phyloP scores from a whole-genome alignment of 2,113 vertebrate species.

The Manacus vitellinus region DNA sequence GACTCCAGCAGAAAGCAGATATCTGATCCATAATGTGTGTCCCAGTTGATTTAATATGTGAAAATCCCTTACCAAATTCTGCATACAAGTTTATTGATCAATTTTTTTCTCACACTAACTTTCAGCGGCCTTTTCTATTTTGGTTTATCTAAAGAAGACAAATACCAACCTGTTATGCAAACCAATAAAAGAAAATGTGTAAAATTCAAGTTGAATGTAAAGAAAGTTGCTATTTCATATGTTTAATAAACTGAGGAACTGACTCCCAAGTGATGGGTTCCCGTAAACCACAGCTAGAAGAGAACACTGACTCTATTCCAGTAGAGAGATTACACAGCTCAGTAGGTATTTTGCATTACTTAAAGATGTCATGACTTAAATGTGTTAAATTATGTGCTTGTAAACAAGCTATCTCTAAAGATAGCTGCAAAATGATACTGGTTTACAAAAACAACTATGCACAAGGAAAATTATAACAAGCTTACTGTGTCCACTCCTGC shows the following conservation, averaged over 20 bases:
- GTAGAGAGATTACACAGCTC: neutral
- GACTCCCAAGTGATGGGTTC: neutral
- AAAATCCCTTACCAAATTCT: neutral
- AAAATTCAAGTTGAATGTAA: neutral
- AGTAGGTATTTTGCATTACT: neutral
- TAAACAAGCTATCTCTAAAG: neutral
- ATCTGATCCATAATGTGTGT: neutral
- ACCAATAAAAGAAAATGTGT: neutral
- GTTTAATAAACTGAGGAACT: neutral
- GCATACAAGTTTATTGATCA: neutral
- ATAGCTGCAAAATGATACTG: neutral
- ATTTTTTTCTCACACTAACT: neutral
- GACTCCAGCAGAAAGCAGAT: neutral
- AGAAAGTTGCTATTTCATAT: neutral
- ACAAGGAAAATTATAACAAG: neutral
- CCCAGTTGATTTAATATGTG: neutral
- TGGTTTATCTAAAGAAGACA: neutral
- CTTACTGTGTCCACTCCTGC: constrained; percentile 91
- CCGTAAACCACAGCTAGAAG: neutral
- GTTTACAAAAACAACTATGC: neutral
- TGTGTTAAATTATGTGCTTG: neutral
- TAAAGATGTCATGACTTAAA: neutral
- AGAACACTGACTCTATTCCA: neutral
- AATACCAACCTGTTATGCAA: neutral
- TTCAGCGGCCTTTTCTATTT: neutral